phyloP scores from a whole-genome alignment of 2,888 invertebrate genomes.

The Ophion obscuratus region DNA sequence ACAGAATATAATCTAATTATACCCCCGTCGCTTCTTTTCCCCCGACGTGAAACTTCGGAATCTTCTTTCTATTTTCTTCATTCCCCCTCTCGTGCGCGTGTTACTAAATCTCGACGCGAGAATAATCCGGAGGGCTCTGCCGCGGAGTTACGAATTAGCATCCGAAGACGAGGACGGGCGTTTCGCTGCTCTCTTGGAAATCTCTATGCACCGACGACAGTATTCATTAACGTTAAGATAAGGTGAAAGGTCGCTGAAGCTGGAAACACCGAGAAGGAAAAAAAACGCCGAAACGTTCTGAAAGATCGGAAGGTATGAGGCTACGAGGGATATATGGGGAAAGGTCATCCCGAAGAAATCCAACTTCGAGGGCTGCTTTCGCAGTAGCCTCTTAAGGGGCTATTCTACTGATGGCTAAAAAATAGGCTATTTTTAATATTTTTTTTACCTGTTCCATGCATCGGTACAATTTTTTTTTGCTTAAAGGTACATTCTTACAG shows the following conservation, averaged over 20 bases:
- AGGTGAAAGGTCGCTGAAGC: slow-evolving; percentile 54
- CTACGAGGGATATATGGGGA: neutral
- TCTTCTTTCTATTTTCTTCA: slow-evolving; percentile 25
- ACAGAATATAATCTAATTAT: slow-evolving; percentile 46
- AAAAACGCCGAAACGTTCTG: slow-evolving; percentile 35
- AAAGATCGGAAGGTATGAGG: neutral
- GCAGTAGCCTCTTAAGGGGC: neutral
- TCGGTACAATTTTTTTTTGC: too few relatives aligned
- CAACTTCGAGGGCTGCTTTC: neutral
- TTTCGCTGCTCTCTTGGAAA: slow-evolving; percentile 26
- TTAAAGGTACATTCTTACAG: too few relatives aligned
- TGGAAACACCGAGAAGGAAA: slow-evolving; percentile 6
- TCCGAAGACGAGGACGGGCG: slow-evolving; percentile 40
- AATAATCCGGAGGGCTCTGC: slow-evolving; percentile 38
- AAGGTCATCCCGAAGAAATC: neutral
- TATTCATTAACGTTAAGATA: slow-evolving; percentile 74
- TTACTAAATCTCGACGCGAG: slow-evolving; percentile 39
- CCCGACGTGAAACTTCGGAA: slow-evolving; percentile 25
- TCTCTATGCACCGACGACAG: slow-evolving; percentile 42
- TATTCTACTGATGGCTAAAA: too few relatives aligned
- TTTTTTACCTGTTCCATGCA: too few relatives aligned
- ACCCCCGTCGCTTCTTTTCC: slow-evolving; percentile 16
- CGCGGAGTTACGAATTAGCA: slow-evolving; percentile 58
- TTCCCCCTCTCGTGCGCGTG: slow-evolving; percentile 5
- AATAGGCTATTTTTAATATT: too few relatives aligned